Conservation (phyloP, 2,113 vertebrate genomes). For the Ranitomeya variabilis region DNA sequence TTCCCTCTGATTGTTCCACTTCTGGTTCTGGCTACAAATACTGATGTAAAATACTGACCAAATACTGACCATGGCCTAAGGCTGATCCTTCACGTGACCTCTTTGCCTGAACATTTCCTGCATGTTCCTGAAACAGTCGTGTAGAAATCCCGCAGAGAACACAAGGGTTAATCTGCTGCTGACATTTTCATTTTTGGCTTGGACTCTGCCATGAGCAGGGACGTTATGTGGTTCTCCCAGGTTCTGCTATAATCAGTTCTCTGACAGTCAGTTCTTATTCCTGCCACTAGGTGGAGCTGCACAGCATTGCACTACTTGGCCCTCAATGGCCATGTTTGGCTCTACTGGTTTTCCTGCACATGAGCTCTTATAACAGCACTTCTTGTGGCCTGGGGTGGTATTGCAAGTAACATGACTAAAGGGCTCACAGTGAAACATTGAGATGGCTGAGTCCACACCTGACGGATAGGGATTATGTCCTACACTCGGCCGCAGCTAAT, state of each 20-base stretch:
- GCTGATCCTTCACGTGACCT: no score
- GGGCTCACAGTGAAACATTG: neutral
- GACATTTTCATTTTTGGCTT: no score
- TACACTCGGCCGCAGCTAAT: neutral
- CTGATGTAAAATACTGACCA: no score
- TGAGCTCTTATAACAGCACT: neutral
- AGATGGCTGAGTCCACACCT: neutral
- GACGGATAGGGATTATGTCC: neutral
- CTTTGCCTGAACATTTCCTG: no score
- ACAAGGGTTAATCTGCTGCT: no score
- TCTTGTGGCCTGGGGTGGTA: neutral
- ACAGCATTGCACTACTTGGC: neutral
- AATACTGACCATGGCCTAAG: no score
- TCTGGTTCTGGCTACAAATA: no score
- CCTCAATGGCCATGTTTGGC: neutral
- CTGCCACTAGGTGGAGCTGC: neutral
- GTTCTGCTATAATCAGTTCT: neutral
- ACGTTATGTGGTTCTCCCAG: neutral
- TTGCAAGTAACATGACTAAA: neutral
- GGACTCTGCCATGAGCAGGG: no score
- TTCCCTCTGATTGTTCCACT: no score
- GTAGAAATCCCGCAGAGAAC: no score
- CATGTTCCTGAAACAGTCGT: no score
- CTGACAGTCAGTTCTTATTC: neutral
- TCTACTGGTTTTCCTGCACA: neutral